Conservation (phyloP, 37 sponge, comb jelly and placozoan species). For the Ephydatia muelleri region DNA sequence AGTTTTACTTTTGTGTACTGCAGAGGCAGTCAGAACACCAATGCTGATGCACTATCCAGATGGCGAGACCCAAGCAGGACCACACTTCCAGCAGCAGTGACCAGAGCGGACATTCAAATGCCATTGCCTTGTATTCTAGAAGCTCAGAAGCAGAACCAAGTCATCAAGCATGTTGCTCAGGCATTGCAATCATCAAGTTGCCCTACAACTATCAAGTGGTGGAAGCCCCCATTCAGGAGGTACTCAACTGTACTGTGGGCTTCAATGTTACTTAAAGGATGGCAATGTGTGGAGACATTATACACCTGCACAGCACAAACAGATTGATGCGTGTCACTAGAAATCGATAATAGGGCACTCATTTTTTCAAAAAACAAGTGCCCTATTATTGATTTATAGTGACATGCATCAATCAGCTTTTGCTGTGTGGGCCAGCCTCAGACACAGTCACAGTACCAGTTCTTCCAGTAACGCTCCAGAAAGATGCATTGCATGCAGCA, state of each 20-base stretch:
- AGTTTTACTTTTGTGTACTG: slow-evolving; percentile 39
- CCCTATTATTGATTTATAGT: no score
- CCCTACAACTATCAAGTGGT: neutral
- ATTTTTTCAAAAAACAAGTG: no score
- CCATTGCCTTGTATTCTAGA: neutral
- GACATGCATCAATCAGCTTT: no score
- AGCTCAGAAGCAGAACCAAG: neutral
- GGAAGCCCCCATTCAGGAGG: slow-evolving; percentile 36
- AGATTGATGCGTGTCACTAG: no score
- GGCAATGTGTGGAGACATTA: slow-evolving; percentile 52
- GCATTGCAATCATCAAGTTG: neutral
- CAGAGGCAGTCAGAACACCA: slow-evolving; percentile 44
- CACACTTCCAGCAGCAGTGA: slow-evolving; percentile 1
- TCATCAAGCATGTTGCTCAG: neutral
- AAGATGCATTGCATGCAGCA: slow-evolving; percentile 16
- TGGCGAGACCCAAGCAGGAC: neutral
- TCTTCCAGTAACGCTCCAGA: slow-evolving; percentile 10
- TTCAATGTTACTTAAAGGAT: slow-evolving; percentile 30
- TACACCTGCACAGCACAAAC: no score
- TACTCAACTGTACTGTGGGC: slow-evolving; percentile 51
- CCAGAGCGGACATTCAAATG: neutral
- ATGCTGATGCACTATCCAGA: slow-evolving; percentile 65
- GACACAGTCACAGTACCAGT: slow-evolving; percentile 23
- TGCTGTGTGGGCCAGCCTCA: slow-evolving; percentile 16
- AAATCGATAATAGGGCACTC: no score